A percentile compares a stretch with the other conserved stretches of the same genome.
phyloP scores from a whole-genome alignment of 2,888 invertebrate genomes.

The Drosophila kanekoi region DNA sequence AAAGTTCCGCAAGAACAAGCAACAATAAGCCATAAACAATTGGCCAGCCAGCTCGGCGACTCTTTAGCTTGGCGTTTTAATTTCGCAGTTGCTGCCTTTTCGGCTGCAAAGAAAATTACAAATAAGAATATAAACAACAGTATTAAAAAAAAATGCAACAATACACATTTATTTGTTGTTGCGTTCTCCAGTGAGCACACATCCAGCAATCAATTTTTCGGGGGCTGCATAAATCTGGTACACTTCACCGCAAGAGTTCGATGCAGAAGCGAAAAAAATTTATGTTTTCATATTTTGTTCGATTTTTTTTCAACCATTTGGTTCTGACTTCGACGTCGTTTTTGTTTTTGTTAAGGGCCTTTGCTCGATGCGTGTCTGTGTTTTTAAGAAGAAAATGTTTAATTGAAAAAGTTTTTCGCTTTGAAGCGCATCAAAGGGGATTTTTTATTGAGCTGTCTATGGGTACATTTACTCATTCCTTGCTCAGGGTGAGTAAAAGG shows the following conservation, averaged over 20 bases:
- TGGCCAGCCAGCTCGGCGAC: slow-evolving; percentile 41
- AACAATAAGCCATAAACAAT: slow-evolving; percentile 68
- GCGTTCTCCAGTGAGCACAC: slow-evolving; percentile 8
- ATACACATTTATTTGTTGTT: slow-evolving; percentile 28
- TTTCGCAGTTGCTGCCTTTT: slow-evolving; percentile 19
- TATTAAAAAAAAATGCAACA: not conserved
- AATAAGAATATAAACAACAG: slow-evolving; percentile 4
- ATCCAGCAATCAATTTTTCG: slow-evolving; percentile 45
- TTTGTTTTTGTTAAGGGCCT: slow-evolving; percentile 29
- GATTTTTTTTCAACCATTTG: slow-evolving; percentile 37
- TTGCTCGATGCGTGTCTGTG: slow-evolving; percentile 35
- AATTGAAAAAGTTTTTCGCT: slow-evolving; percentile 75
- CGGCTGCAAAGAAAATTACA: slow-evolving; percentile 5
- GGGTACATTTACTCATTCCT: slow-evolving; percentile 24
- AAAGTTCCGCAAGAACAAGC: slow-evolving; percentile 22
- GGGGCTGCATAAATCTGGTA: slow-evolving; percentile 62
- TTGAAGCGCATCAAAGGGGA: slow-evolving; percentile 55
- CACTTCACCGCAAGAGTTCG: slow-evolving; percentile 61
- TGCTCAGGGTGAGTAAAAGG: slow-evolving; percentile 10
- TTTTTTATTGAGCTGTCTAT: slow-evolving; percentile 53
- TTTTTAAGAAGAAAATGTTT: slow-evolving; percentile 71
- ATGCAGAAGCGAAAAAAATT: slow-evolving; percentile 48
- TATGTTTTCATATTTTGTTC: slow-evolving; percentile 54
- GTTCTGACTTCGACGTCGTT: not conserved
- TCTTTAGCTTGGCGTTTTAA: slow-evolving; percentile 32